Evolutionary conservation across 2,888 invertebrate genomes (phyloP).

Genomic region (Chromoteleia sp.): DNA sequence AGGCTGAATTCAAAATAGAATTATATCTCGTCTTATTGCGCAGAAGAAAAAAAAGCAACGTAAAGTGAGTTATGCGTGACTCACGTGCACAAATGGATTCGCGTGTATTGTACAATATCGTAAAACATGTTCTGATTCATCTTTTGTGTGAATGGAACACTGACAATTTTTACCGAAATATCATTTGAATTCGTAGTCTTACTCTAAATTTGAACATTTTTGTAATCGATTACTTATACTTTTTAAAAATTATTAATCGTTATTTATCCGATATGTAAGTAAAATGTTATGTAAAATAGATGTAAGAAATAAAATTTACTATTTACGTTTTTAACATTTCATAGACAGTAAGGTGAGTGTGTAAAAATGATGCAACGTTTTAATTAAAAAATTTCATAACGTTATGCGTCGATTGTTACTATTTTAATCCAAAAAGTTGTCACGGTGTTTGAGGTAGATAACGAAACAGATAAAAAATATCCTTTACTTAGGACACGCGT

Average conservation of each 20-base stretch:
- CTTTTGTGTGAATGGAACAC: constrained; percentile 24
- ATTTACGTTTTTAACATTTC: no score
- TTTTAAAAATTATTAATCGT: no score
- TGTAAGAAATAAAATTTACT: no score
- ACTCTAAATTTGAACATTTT: no score
- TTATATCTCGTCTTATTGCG: constrained; percentile 27
- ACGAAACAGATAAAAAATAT: constrained; percentile 15
- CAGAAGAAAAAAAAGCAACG: constrained; percentile 40
- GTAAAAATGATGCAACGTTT: no score
- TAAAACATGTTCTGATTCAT: constrained; percentile 33
- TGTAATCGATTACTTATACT: no score
- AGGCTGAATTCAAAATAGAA: constrained; percentile 56
- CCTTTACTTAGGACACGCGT: not conserved
- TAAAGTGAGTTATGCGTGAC: constrained; percentile 51
- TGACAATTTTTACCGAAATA: not conserved
- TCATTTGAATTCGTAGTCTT: no score
- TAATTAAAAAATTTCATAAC: not conserved
- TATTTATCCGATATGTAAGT: no score
- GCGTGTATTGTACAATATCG: constrained; percentile 24
- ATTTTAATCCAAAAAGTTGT: constrained; percentile 6
- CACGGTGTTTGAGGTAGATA: constrained; percentile 14
- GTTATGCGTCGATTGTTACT: not conserved
- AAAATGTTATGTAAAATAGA: no score
- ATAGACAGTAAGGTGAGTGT: no score
- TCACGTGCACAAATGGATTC: constrained; percentile 38